These are phyloP conservation scores for Cassiopea andromeda DNA, from an alignment of 30 jellyfish, hydroid and myxozoan species.

Conservation along the genomic window DNA sequence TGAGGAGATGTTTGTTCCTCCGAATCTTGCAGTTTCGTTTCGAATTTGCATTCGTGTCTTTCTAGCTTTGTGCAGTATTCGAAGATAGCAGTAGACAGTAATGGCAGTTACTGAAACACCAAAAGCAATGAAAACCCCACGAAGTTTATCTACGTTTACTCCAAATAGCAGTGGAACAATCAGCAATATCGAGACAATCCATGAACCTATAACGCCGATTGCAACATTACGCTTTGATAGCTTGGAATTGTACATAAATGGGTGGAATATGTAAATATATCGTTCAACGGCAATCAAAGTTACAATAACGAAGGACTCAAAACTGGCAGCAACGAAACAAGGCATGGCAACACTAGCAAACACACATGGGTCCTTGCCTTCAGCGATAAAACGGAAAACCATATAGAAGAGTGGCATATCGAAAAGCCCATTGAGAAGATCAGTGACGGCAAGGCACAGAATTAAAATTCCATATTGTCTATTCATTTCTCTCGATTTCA, in stretches of 20 bases:
- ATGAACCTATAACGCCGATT: neutral
- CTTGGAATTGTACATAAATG: neutral
- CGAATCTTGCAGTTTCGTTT: neutral
- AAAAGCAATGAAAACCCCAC: neutral
- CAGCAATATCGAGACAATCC: conserved; percentile 3
- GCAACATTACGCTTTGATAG: neutral
- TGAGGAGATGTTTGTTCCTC: neutral
- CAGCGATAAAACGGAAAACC: neutral
- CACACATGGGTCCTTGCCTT: conserved; percentile 18
- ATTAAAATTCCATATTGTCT: conserved; percentile 34
- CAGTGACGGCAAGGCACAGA: conserved; percentile 38
- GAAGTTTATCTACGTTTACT: neutral
- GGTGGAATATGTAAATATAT: conserved; percentile 13
- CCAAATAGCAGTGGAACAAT: neutral
- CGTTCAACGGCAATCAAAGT: conserved; percentile 30
- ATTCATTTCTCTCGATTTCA: conserved; percentile 7
- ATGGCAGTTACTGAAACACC: neutral
- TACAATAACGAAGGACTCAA: conserved; percentile 18
- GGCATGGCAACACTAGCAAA: conserved; percentile 10
- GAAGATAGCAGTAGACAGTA: conserved; percentile 2
- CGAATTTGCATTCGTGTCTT: conserved; percentile 8
- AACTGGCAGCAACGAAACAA: neutral
- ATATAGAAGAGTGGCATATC: conserved; percentile 8
- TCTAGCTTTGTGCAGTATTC: neutral
- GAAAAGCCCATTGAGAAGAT: conserved; percentile 23